These are phyloP conservation scores for Dromaius novaehollandiae DNA, from an alignment of 2,113 vertebrate species.

Conservation along the genomic window DNA sequence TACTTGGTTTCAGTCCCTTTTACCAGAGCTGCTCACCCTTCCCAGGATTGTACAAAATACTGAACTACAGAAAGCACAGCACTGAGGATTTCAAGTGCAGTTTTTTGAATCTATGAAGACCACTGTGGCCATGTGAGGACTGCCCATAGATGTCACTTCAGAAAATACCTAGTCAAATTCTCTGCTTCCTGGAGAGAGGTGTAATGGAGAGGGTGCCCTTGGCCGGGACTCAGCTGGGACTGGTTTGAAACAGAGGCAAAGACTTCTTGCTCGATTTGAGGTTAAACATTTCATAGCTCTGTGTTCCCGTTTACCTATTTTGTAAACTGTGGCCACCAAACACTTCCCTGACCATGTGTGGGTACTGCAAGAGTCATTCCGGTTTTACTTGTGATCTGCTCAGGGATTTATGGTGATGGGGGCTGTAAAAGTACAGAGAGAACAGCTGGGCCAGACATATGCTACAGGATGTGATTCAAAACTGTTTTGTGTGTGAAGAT, in stretches of 20 bases:
- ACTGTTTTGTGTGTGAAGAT: slow-evolving; percentile 22
- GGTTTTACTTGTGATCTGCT: background rate
- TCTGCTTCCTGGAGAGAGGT: background rate
- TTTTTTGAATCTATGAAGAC: background rate
- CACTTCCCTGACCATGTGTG: background rate
- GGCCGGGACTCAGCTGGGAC: background rate
- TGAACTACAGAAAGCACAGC: background rate
- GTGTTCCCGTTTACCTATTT: background rate
- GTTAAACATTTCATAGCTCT: background rate
- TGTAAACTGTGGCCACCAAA: background rate
- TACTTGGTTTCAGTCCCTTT: background rate
- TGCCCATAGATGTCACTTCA: background rate
- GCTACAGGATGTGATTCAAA: slow-evolving; percentile 25
- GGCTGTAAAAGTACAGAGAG: background rate
- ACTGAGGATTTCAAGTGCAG: background rate
- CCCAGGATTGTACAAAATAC: background rate
- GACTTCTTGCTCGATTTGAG: background rate
- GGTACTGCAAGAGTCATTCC: background rate
- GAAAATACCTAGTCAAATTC: background rate
- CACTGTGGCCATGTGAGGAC: background rate
- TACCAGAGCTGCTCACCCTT: background rate
- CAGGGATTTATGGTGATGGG: background rate
- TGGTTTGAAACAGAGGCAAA: background rate
- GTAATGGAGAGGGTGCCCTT: background rate
- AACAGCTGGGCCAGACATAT: slow-evolving; percentile 49